Evolutionary conservation across 1,140 invertebrate species (phyloP).

Genomic region (Heliconius congener): DNA sequence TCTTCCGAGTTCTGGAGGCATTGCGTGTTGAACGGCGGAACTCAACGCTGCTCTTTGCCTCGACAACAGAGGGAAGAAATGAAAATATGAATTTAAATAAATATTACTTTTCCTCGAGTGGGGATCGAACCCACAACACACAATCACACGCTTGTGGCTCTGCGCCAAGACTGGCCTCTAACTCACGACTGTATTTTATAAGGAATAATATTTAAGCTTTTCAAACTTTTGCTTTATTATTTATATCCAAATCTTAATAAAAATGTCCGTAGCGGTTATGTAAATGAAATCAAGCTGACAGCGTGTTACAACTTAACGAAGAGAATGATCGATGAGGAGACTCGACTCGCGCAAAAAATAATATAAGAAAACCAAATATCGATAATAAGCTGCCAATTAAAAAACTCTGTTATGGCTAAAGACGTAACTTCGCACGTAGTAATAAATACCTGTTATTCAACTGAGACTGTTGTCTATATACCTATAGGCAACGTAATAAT

Average conservation of each 20-base stretch:
- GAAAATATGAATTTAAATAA: no score
- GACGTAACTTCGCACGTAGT: neutral
- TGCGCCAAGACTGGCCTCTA: neutral
- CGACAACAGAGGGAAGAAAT: no score
- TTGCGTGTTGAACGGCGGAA: no score
- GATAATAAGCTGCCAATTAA: slow-evolving; percentile 12
- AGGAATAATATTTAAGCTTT: neutral
- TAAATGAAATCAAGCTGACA: slow-evolving; percentile 12
- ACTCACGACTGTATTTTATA: neutral
- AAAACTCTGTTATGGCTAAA: neutral
- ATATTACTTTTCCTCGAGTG: no score
- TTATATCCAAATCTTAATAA: neutral
- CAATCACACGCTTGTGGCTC: no score
- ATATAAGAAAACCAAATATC: slow-evolving; percentile 1
- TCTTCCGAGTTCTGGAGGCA: no score
- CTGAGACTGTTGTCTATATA: neutral
- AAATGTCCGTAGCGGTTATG: neutral
- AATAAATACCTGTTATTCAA: slow-evolving; percentile 1
- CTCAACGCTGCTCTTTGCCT: no score
- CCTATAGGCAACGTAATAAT: neutral
- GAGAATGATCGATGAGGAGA: slow-evolving; percentile 10
- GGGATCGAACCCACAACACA: no score
- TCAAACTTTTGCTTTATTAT: neutral
- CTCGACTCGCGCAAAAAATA: slow-evolving; percentile 4
- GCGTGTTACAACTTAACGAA: slow-evolving; percentile 12